Conservation (phyloP, 1,140 invertebrate species). For the Geopemphigus sp. region DNA sequence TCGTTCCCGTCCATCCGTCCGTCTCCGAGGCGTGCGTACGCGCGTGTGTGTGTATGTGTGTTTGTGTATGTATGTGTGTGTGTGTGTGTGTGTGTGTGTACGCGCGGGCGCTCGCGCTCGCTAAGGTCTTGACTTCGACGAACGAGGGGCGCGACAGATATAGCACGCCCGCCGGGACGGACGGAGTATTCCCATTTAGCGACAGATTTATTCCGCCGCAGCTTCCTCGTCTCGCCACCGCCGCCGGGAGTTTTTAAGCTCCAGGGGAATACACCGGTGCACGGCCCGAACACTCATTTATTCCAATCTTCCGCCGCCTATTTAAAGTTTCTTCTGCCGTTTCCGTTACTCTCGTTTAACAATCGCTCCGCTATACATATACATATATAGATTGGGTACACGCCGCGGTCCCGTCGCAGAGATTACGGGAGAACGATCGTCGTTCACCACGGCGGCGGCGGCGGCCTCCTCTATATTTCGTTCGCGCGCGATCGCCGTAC, state of each 20-base stretch:
- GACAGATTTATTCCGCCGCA: slow-evolving; percentile 39
- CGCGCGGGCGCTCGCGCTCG: no score
- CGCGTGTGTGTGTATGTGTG: no score
- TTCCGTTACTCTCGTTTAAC: slow-evolving; percentile 32
- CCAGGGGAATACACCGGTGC: slow-evolving; percentile 42
- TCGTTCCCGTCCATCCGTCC: background rate
- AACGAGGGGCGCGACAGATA: background rate
- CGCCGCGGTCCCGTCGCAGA: no score
- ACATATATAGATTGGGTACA: no score
- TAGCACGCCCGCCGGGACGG: background rate
- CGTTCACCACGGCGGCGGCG: background rate
- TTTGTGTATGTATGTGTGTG: no score
- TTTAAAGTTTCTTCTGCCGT: slow-evolving; percentile 48
- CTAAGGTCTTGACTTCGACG: slow-evolving; percentile 26
- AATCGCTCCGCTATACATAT: no score
- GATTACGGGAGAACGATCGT: no score
- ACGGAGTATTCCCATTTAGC: slow-evolving; percentile 22
- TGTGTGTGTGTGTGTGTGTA: no score
- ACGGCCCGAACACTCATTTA: slow-evolving; percentile 37
- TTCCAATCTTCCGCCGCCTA: slow-evolving; percentile 28
- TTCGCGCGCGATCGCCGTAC: no score
- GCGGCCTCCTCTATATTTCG: background rate
- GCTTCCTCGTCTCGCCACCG: background rate
- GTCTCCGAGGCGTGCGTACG: no score
- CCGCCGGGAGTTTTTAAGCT: slow-evolving; percentile 32